These are phyloP conservation scores for Caligus rogercresseyi DNA, from an alignment of 1,140 invertebrate species.

Conservation along the genomic window DNA sequence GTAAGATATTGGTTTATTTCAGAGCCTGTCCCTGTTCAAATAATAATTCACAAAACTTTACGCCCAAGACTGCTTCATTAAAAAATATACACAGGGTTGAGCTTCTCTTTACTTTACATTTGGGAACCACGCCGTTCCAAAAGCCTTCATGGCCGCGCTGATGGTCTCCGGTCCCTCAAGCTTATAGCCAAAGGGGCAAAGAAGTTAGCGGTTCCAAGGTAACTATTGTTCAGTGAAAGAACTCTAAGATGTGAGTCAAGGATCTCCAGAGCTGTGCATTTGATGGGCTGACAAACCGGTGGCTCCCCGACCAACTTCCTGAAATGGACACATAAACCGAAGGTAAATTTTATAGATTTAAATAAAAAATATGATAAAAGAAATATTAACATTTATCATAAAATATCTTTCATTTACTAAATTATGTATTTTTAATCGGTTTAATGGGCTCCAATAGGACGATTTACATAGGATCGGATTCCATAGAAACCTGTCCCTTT, in stretches of 20 bases:
- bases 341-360: background rate
- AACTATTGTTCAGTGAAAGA: conserved; percentile 41
- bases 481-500: background rate
- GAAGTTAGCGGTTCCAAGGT: conserved; percentile 46
- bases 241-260: conserved; percentile 37
- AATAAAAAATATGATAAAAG: background rate
- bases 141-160: conserved; percentile 48
- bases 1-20: too few relatives aligned
- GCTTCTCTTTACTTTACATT: conserved; percentile 34
- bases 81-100: background rate
- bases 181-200: conserved; percentile 59
- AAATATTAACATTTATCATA: background rate
- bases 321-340: background rate
- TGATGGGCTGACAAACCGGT: conserved; percentile 49
- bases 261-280: conserved; percentile 39
- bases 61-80: too few relatives aligned
- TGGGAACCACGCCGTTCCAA: conserved; percentile 54
- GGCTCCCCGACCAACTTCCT: conserved; percentile 54
- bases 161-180: conserved; percentile 49
- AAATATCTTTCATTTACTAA: background rate
- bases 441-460: background rate
- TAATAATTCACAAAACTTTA: too few relatives aligned
- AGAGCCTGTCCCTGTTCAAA: too few relatives aligned
- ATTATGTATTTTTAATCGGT: background rate
- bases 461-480: background rate